Evolutionary conservation across 2,797 vertebrate genomes (phyloP).

Genomic region (Falco naumanni): DNA sequence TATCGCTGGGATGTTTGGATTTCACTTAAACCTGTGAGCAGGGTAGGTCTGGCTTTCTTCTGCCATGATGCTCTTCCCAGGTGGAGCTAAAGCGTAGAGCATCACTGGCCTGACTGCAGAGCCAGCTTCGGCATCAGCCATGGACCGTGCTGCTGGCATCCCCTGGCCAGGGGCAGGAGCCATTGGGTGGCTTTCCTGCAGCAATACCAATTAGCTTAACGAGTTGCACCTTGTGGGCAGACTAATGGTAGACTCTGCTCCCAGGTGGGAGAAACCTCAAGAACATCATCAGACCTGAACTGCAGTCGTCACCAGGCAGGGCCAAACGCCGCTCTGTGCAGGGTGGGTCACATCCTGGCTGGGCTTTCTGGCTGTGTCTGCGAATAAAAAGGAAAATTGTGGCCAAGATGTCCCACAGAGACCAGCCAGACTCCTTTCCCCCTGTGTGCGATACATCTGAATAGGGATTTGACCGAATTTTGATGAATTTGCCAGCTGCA

Average conservation of each 20-base stretch:
- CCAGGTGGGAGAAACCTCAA: background rate
- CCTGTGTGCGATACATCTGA: background rate
- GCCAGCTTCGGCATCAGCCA: background rate
- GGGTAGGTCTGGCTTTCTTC: background rate
- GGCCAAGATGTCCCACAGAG: fast-evolving
- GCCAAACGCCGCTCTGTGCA: background rate
- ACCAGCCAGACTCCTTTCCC: background rate
- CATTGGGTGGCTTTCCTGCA: background rate
- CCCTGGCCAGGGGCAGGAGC: background rate
- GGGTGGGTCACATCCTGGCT: background rate
- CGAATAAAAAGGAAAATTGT: background rate
- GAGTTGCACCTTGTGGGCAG: background rate
- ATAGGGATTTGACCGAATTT: background rate
- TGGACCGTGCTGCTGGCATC: background rate
- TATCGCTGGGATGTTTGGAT: background rate
- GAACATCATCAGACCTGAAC: background rate
- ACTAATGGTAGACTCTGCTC: background rate
- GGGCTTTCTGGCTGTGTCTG: background rate
- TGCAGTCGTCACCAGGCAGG: fast-evolving
- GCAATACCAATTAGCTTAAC: fast-evolving
- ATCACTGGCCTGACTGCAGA: background rate
- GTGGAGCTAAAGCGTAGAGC: background rate
- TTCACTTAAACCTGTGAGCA: background rate
- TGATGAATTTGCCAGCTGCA: background rate
- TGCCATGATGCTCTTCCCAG: background rate